Percentiles rank a stretch among this genome's conserved stretches.
phyloP scores from a whole-genome alignment of 2,797 vertebrate species.

The Argya squamiceps region DNA sequence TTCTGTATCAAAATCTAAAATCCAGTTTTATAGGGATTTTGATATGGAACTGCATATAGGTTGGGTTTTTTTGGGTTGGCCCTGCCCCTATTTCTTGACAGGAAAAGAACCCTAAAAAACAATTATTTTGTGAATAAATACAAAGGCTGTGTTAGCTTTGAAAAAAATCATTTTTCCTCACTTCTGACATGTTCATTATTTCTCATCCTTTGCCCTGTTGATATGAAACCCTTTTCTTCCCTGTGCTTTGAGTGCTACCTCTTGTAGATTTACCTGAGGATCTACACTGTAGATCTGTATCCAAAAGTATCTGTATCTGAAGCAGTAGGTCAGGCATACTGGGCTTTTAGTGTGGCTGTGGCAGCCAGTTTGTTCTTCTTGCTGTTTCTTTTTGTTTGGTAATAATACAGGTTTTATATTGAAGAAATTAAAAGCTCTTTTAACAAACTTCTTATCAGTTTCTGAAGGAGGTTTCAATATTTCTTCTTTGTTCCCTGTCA shows the following conservation, averaged over 20 bases:
- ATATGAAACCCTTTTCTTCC: not conserved
- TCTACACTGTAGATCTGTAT: not conserved
- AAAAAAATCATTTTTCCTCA: not conserved
- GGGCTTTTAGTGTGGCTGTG: not conserved
- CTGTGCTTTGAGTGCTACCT: not conserved
- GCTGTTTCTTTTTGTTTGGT: not conserved
- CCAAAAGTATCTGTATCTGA: not conserved
- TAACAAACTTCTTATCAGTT: not conserved
- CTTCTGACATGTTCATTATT: not conserved
- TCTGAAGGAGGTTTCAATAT: not conserved
- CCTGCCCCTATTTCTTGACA: not conserved
- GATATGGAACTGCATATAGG: not conserved
- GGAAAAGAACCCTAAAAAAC: not conserved
- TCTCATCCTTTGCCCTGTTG: not conserved
- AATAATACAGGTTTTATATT: not conserved
- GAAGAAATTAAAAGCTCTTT: not conserved
- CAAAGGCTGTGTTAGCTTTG: not conserved
- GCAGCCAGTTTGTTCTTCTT: not conserved
- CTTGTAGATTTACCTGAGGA: not conserved
- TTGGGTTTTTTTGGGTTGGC: accelerated
- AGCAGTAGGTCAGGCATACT: not conserved
- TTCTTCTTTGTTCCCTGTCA: conserved; percentile 62
- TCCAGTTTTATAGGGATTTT: not conserved
- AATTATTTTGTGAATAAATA: not conserved
- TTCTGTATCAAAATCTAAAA: not conserved